phyloP scores from a whole-genome alignment of 2,888 invertebrate genomes.

The Morinoia aosen region DNA sequence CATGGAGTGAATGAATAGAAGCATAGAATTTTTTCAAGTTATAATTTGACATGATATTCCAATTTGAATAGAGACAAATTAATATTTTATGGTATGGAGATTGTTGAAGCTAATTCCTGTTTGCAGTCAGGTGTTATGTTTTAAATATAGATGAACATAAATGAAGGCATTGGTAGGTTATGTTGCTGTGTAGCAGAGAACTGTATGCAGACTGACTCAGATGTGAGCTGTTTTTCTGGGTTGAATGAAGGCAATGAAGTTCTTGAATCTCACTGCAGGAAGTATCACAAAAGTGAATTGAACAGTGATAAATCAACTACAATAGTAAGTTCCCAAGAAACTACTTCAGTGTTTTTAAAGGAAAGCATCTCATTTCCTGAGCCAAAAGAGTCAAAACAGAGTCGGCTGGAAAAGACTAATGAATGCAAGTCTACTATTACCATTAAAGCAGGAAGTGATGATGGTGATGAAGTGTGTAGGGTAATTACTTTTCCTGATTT shows the following conservation, averaged over 20 bases:
- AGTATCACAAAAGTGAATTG: neutral
- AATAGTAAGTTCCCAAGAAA: neutral
- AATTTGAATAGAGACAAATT: no score
- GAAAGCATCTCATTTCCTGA: neutral
- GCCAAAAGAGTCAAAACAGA: neutral
- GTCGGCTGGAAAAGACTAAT: neutral
- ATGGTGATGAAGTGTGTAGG: neutral
- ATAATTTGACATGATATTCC: no score
- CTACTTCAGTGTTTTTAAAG: neutral
- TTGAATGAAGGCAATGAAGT: neutral
- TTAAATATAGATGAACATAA: no score
- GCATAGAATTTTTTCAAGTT: no score
- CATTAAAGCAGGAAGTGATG: neutral
- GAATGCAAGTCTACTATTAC: neutral
- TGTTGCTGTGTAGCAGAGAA: no score
- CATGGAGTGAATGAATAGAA: no score
- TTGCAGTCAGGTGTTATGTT: no score
- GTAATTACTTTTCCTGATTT: neutral
- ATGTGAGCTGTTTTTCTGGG: no score
- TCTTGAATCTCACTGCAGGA: slow-evolving; percentile 3
- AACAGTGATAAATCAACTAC: neutral
- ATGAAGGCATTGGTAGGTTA: no score
- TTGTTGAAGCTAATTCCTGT: no score
- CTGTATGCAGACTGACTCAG: no score
- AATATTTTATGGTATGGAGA: no score